Base-by-base conservation (phyloP, 2,113 vertebrate genomes). In the Datnioides undecimradiatus region DNA sequence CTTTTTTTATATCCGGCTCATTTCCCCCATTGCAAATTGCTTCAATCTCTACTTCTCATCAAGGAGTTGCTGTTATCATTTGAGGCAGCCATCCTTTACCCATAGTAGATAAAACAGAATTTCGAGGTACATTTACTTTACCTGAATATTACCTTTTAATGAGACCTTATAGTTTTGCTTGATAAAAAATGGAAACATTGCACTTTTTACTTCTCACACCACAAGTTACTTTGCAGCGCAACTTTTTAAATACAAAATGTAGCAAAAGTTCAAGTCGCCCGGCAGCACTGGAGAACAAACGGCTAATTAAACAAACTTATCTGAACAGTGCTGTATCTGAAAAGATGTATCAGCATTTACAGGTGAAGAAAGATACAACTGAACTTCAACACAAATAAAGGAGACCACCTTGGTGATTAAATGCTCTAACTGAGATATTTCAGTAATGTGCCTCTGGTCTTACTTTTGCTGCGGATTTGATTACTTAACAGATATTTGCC, bases 71-170 rank as follows among this genome's bases (percentile, higher is more conserved):
- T 64, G 52, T 41, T 79, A 73, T 79, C 43, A 73, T 86, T 71
- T 64, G 11, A 84, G 57, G 57, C 64, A 45, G 60, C 23, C 23
- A 64, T 64, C 23, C 36, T 29, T 62, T 68, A 34, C 9, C 33
- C 10, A 2, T 12, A 27, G 29, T 34, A 38, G 69, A 71, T 82
- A 46, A 84, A 76, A 83, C 40, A 60, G 38, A 75, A 73, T 83
- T 85, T 83, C 23, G 7, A 59, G 79, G 76, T 75, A 34, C 75
- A 79, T 85, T 82, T 75, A 83, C 72, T 73, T 79, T 52, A 82
- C 72, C 72, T 84, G 80, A 54, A 46, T 62, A 85, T 74, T 82
- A 81, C 67, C 54, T 70, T 85, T 73, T 82, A 71, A 82, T 84
- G 75, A 70, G 12, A 51, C 38, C 54, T 29, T 76, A 80, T 74